Percentiles rank a stretch among this genome's conserved stretches.
Evolutionary conservation across 2,888 invertebrate genomes (phyloP).

Genomic region (Pantelozetes paolii): DNA sequence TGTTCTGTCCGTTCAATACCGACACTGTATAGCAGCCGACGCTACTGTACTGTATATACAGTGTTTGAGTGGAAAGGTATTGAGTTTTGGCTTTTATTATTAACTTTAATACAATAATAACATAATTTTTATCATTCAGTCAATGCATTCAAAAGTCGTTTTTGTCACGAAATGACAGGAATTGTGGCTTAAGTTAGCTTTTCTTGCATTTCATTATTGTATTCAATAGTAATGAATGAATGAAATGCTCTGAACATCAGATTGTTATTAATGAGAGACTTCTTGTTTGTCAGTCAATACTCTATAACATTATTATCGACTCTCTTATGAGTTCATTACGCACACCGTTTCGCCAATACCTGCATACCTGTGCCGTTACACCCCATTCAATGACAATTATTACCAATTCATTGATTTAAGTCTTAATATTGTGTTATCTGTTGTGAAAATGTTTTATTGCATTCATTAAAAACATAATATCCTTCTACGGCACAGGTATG

Average conservation of each 20-base stretch:
- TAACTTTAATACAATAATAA: constrained; percentile 24
- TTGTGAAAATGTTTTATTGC: not conserved
- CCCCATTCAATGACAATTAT: constrained; percentile 30
- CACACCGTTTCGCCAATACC: not conserved
- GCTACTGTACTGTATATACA: not conserved
- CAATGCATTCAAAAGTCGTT: constrained; percentile 10
- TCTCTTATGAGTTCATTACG: constrained; percentile 11
- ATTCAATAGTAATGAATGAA: not conserved
- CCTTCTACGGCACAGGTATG: not conserved
- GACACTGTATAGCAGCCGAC: not conserved
- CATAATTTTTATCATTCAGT: constrained; percentile 24
- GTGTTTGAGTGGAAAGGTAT: not conserved
- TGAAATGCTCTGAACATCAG: not conserved
- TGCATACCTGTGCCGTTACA: not conserved
- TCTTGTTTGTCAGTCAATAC: constrained; percentile 30
- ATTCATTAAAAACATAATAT: not conserved
- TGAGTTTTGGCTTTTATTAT: constrained; percentile 26
- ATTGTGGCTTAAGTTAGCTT: constrained; percentile 17
- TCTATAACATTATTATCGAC: not conserved
- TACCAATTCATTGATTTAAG: constrained; percentile 31
- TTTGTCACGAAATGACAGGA: constrained; percentile 32
- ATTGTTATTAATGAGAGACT: constrained; percentile 27
- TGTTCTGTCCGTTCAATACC: no score
- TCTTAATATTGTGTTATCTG: constrained; percentile 20
- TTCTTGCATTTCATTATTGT: not conserved